Conservation (phyloP, 2,797 vertebrate genomes). For the Mus caroli region DNA sequence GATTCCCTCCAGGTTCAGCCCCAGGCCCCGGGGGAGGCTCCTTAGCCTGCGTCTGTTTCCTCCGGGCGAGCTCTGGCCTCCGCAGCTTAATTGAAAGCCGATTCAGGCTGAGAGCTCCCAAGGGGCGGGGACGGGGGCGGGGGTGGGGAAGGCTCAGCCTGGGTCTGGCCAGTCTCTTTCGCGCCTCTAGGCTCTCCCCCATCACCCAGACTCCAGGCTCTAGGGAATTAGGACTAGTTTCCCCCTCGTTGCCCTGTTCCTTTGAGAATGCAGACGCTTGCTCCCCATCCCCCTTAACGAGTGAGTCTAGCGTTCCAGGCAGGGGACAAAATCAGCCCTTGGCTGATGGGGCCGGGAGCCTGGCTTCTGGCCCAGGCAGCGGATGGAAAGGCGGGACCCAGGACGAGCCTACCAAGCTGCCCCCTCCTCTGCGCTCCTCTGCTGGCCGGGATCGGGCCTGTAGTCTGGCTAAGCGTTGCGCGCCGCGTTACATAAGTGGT, state of each 20-base stretch:
- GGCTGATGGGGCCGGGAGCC: background rate
- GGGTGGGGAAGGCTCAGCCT: slow-evolving; percentile 70
- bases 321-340: background rate
- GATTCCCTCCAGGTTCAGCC: slow-evolving; percentile 66
- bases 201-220: slow-evolving; percentile 32
- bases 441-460: slow-evolving; percentile 53
- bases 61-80: slow-evolving; percentile 86
- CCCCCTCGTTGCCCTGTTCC: slow-evolving; percentile 22
- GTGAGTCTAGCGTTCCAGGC: background rate
- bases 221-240: slow-evolving; percentile 59
- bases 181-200: background rate
- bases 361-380: slow-evolving; percentile 51
- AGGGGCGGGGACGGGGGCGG: slow-evolving; percentile 76
- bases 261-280: slow-evolving; percentile 61
- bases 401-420: background rate
- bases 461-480: slow-evolving; percentile 77
- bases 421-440: slow-evolving; percentile 66
- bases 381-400: slow-evolving; percentile 53
- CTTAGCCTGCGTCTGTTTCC: slow-evolving; percentile 79
- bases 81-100: slow-evolving; percentile 91
- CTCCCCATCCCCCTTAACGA: background rate
- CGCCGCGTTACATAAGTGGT: slow-evolving; percentile 84
- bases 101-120: slow-evolving; percentile 90
- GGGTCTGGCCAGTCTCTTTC: slow-evolving; percentile 64
- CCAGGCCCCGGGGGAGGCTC: slow-evolving; percentile 2